Evolutionary conservation across 2,888 invertebrate species (phyloP).

Genomic region (Chromoteleia sp.): DNA sequence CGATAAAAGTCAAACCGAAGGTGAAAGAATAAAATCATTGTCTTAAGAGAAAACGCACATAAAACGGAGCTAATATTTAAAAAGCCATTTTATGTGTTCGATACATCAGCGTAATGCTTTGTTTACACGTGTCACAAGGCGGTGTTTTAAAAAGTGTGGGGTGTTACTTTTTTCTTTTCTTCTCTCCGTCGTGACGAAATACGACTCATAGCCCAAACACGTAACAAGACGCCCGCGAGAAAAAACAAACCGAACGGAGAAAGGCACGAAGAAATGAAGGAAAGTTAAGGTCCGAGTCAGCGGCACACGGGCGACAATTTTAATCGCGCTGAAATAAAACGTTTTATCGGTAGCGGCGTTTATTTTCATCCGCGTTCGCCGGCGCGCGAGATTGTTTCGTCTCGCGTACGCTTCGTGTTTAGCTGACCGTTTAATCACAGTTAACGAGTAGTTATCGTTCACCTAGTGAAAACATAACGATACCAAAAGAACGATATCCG

Average conservation of each 20-base stretch:
- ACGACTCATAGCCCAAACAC: conserved; percentile 65
- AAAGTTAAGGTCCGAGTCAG: conserved; percentile 33
- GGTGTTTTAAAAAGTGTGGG: conserved; percentile 54
- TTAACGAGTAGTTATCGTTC: conserved; percentile 83
- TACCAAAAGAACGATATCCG: conserved; percentile 79
- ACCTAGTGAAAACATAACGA: conserved; percentile 80
- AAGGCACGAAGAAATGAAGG: conserved; percentile 60
- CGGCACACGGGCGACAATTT: conserved; percentile 54
- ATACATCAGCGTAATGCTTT: conserved; percentile 50
- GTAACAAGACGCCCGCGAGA: conserved; percentile 60
- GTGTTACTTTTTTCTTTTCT: conserved; percentile 19
- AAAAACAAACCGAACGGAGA: conserved; percentile 42
- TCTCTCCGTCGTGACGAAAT: conserved; percentile 55
- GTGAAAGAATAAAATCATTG: conserved; percentile 28
- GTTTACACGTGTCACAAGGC: conserved; percentile 58
- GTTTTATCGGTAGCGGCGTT: conserved; percentile 63
- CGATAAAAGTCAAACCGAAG: background rate
- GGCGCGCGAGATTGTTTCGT: conserved; percentile 81
- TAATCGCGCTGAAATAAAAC: conserved; percentile 49
- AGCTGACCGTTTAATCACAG: conserved; percentile 81
- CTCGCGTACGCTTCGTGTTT: conserved; percentile 79
- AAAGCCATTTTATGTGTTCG: conserved; percentile 44
- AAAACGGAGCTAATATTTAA: conserved; percentile 40
- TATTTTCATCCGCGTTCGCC: conserved; percentile 59
- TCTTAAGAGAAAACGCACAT: conserved; percentile 32